Conservation (phyloP, 2,888 invertebrate genomes). For the Hartigia nigra region DNA sequence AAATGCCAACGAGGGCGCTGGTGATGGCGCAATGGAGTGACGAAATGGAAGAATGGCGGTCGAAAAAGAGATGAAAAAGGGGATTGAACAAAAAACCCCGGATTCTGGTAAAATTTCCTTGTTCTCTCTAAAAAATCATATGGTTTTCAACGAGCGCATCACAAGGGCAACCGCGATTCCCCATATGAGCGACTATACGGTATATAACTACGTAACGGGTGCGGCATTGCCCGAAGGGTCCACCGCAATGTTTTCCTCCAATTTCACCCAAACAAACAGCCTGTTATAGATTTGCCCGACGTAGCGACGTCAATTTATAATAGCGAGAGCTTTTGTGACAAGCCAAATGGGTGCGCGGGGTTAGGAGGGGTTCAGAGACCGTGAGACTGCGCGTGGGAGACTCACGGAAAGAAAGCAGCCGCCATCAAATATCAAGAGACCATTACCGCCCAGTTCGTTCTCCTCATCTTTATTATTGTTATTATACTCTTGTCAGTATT, state of each 20-base stretch:
- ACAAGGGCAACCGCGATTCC: not conserved
- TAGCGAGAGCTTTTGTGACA: conserved; percentile 44
- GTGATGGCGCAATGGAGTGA: not conserved
- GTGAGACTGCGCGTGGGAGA: conserved; percentile 13
- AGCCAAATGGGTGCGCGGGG: conserved; percentile 31
- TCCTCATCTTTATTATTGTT: conserved; percentile 20
- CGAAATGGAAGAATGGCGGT: not conserved
- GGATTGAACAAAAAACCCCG: not conserved
- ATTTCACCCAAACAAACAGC: conserved; percentile 56
- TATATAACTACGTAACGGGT: not conserved
- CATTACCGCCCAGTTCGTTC: conserved; percentile 35
- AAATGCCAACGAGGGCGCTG: not conserved
- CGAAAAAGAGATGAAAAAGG: conserved; percentile 9
- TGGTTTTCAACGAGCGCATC: not conserved
- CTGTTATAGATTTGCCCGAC: conserved; percentile 51
- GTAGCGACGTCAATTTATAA: conserved; percentile 51
- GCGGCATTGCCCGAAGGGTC: conserved; percentile 38
- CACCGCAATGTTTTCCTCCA: conserved; percentile 56
- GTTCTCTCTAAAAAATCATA: not conserved
- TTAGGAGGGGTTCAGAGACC: conserved; percentile 1
- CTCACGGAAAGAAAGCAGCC: conserved; percentile 25
- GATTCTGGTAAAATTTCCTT: not conserved
- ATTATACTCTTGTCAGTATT: conserved; percentile 30
- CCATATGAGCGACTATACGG: not conserved
- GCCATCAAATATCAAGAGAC: conserved; percentile 43